Evolutionary conservation across 2,888 invertebrate species (phyloP), one percentile per base, ranked within the genome.

Genomic region (Pachymerium ferrugineum): DNA sequence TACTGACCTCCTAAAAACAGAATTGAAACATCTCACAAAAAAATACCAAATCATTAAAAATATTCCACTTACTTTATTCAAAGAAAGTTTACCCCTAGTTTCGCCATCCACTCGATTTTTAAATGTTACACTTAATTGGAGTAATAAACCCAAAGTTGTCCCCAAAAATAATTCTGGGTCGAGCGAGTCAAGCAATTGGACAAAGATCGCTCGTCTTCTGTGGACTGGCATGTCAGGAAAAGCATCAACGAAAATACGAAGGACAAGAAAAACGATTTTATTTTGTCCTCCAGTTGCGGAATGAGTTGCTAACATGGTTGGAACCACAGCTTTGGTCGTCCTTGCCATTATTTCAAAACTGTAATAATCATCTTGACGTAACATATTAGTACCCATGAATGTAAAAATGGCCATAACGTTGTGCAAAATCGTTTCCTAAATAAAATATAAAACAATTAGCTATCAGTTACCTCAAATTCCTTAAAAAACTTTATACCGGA

Each of bases 371-470:
- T 98, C 97, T 78, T 95, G 94, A 10, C 96, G 87, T 0, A 97
- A 85, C 10, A 98, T 89, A 0, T 93, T 93, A 0, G 92, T 92
- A 0, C 98, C 98, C 89, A 99, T 95, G 80, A 98, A 99, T 0
- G 97, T 97, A 81, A 99, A 99, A 78, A 99, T 93, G 25, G 94
- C 90, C 89, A 98, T 96, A 3, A 97, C 91, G 79, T 97, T 94
- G 80, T 94, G 91, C 16, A 97, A 84, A 0, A 98, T 93, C 83
- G 91, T 89, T 75, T 90, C 88, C 81, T 83, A 78, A 33, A 31
- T n/a, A 28, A 33, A 33, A 33, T 30, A 22, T 30, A 31, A 70
- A 68, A 25, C 5, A 68, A 67, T 67, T 67, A 19, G 12, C 14
- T 6, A 4, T n/a, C 14, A 25, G 19, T 25, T 16, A 19, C 14